Evolutionary conservation across 2,888 invertebrate genomes (phyloP).

Genomic region (Calliopum simillimum): DNA sequence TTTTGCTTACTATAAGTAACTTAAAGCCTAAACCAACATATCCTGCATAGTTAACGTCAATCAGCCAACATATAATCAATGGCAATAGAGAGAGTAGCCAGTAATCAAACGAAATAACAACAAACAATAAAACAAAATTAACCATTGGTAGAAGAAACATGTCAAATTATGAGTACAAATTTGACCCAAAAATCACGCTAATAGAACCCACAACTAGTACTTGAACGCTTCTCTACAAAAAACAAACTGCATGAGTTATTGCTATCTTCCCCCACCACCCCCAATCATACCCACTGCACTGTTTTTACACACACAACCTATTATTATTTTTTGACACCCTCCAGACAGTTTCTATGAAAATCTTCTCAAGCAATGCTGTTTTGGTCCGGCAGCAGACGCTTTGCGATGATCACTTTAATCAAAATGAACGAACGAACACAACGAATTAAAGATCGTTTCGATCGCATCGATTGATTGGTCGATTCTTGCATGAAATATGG

Average conservation of each 20-base stretch:
- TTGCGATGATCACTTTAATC: constrained; percentile 1
- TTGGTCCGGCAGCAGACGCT: neutral
- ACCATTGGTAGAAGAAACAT: neutral
- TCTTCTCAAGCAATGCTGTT: constrained; percentile 25
- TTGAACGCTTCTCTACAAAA: neutral
- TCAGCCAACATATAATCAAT: constrained; percentile 21
- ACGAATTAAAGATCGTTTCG: neutral
- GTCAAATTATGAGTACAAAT: constrained; percentile 9
- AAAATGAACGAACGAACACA: neutral
- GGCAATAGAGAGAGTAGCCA: neutral
- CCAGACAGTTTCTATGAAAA: constrained; percentile 28
- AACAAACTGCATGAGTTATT: neutral
- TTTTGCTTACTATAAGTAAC: too few relatives aligned
- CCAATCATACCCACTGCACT: neutral
- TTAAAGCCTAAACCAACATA: too few relatives aligned
- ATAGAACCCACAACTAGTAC: neutral
- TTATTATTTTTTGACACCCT: constrained; percentile 22
- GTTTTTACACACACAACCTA: neutral
- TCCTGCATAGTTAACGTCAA: neutral
- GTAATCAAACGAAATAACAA: neutral
- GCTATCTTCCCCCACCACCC: neutral
- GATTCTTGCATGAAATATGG: constrained; percentile 14
- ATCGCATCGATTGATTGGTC: neutral
- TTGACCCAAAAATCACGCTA: constrained; percentile 21
- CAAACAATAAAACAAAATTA: neutral